These are phyloP conservation scores for Rhopalosiphum padi DNA, from an alignment of 1,140 invertebrate genomes.

Conservation along the genomic window DNA sequence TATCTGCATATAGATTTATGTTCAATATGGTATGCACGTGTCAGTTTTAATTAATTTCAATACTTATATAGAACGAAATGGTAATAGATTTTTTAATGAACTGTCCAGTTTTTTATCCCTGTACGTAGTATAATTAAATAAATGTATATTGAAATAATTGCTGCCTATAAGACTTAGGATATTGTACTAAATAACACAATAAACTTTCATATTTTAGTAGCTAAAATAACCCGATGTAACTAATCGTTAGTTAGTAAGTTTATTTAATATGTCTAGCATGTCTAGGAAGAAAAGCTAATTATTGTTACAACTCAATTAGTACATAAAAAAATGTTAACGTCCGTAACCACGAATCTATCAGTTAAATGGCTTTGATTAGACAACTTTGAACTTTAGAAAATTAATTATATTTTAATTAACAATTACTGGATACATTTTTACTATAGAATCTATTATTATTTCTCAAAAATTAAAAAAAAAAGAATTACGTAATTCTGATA, in stretches of 20 bases:
- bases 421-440: too few relatives aligned
- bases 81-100: slow-evolving; percentile 10
- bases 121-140: not conserved
- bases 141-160: not conserved
- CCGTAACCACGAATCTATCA: not conserved
- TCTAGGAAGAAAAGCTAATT: not conserved
- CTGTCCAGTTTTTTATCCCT: not conserved
- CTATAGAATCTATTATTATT: too few relatives aligned
- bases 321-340: not conserved
- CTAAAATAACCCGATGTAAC: not conserved
- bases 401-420: too few relatives aligned
- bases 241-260: not conserved
- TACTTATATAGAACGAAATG: not conserved
- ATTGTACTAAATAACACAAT: not conserved
- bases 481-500: too few relatives aligned
- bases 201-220: not conserved
- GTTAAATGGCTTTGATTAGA: too few relatives aligned
- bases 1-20: not conserved
- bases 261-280: not conserved
- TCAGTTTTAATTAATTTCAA: not conserved
- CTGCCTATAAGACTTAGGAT: not conserved
- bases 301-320: not conserved
- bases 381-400: too few relatives aligned
- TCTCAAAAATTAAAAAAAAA: too few relatives aligned
- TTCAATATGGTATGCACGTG: not conserved